Evolutionary conservation across 30 jellyfish, hydroid and myxozoan species (phyloP).

Genomic region (Morbakka virulenta): DNA sequence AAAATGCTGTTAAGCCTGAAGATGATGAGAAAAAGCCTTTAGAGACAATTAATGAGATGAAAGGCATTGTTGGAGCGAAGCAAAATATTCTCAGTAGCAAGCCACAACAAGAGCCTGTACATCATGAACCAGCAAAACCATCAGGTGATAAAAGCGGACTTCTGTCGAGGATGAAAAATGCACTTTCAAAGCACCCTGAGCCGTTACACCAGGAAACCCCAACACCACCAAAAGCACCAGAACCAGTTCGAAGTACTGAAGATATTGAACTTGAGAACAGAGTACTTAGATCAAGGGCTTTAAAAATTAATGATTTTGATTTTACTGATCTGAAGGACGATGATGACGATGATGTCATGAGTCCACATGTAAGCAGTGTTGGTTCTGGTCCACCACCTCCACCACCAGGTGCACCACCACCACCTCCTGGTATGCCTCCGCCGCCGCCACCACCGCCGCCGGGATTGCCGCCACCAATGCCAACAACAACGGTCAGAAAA

Average conservation of each 20-base stretch:
- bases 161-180: slow-evolving; percentile 77
- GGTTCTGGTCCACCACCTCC: slow-evolving; percentile 91
- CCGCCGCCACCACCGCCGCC: slow-evolving; percentile 87
- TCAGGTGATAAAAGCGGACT: slow-evolving; percentile 77
- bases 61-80: slow-evolving; percentile 81
- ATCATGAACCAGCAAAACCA: slow-evolving; percentile 48
- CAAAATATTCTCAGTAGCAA: slow-evolving; percentile 42
- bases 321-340: slow-evolving; percentile 85
- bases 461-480: slow-evolving; percentile 40
- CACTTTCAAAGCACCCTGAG: slow-evolving; percentile 73
- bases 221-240: slow-evolving; percentile 37
- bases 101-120: slow-evolving; percentile 61
- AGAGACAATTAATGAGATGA: slow-evolving; percentile 33
- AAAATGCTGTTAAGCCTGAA: slow-evolving; percentile 63
- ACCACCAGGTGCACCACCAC: slow-evolving; percentile 72
- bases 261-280: slow-evolving; percentile 87
- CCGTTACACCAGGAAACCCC: slow-evolving; percentile 26
- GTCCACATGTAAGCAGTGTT: slow-evolving; percentile 10
- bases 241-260: slow-evolving; percentile 63
- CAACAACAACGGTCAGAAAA: slow-evolving; percentile 41
- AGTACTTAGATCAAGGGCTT: slow-evolving; percentile 82
- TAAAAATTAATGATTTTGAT: slow-evolving; percentile 77
- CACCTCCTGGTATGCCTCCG: slow-evolving; percentile 49
- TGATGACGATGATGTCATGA: slow-evolving; percentile 92
- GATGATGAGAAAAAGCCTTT: slow-evolving; percentile 36